Base-by-base conservation (phyloP, 2,888 invertebrate species). In the Danaus chrysippus region DNA sequence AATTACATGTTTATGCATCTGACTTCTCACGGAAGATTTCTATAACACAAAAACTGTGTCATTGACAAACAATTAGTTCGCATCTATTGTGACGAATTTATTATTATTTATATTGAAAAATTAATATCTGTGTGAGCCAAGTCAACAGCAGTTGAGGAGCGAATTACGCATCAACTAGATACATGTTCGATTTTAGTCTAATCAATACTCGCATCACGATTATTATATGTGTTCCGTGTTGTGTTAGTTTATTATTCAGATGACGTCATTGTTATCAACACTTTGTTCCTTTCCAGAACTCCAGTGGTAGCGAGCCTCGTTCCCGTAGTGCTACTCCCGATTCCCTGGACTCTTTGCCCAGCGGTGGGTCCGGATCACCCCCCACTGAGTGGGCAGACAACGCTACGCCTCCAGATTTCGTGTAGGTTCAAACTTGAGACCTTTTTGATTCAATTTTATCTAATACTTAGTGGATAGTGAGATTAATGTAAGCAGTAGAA, bases 241-340 rank as follows among this genome's bases (percentile, higher is more conserved):
- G 2, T 23, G 23, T 23, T 3, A 23, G 1, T 23, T 23, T 23
- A 23, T 23, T 3, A 23, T 23, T 23, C 3, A 23, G 23, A 23
- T 23, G 23, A 23, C 23, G 23, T 23, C 23, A 23, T 23, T 23
- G 23, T 1, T 23, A 34, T 34, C 2, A 34, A 34, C 1, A 34
- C 23, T 34, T 34, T 34, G 17, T 2, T 49, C 49, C 10, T 49
- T 89, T 91, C 12, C 84, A 94, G 94, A 93, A 94, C 82, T 95
- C 95, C 68, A 94, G 94, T 74, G 96, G 96, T 79, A 96, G 95
- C 72, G 96, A 96, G 71, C 95, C 95, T 59, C 89, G 96, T 82
- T 96, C 96, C 69, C 94, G 97, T 69, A 96, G 96, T 82, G 97
- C 96, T 69, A 97, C 97, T 61, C 97, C 97, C 41, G 97, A 97